Evolutionary conservation across 2,797 vertebrate species (phyloP).

Genomic region (Amniataba percoides): DNA sequence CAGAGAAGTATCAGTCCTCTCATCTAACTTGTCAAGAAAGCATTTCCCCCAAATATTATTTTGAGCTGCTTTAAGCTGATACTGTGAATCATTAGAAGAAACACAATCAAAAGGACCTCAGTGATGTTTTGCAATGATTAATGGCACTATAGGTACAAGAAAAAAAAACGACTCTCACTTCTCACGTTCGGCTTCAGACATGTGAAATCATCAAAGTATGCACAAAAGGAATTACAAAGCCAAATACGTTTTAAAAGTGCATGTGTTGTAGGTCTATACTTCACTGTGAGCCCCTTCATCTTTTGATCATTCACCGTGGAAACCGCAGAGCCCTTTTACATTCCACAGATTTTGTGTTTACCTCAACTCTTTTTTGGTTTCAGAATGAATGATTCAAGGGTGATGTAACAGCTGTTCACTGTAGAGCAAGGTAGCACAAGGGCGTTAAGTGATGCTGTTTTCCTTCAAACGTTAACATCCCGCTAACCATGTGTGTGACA

Average conservation of each 20-base stretch:
- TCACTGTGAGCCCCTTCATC: slow-evolving; percentile 29
- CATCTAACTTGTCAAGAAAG: background rate
- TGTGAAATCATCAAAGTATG: slow-evolving; percentile 29
- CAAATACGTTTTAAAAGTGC: slow-evolving; percentile 27
- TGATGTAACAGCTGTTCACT: slow-evolving; percentile 78
- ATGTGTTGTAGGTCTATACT: slow-evolving; percentile 21
- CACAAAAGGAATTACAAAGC: slow-evolving; percentile 44
- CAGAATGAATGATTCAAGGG: slow-evolving; percentile 75
- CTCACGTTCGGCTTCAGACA: slow-evolving; percentile 11
- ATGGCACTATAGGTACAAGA: background rate
- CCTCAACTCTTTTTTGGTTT: slow-evolving; percentile 63
- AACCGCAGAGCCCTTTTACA: slow-evolving; percentile 50
- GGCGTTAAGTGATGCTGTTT: slow-evolving; percentile 60
- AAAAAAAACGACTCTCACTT: background rate
- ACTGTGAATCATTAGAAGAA: slow-evolving; percentile 12
- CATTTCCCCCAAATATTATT: background rate
- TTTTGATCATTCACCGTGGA: slow-evolving; percentile 56
- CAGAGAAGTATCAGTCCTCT: background rate
- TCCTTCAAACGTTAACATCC: slow-evolving; percentile 60
- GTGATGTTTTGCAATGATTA: slow-evolving; percentile 18
- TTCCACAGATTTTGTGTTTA: slow-evolving; percentile 72
- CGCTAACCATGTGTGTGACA: slow-evolving; percentile 62
- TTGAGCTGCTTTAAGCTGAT: background rate
- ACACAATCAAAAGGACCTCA: background rate
- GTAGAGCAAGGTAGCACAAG: slow-evolving; percentile 68